phyloP scores from a whole-genome alignment of 1,140 invertebrate genomes.

The Drosophila insularis region DNA sequence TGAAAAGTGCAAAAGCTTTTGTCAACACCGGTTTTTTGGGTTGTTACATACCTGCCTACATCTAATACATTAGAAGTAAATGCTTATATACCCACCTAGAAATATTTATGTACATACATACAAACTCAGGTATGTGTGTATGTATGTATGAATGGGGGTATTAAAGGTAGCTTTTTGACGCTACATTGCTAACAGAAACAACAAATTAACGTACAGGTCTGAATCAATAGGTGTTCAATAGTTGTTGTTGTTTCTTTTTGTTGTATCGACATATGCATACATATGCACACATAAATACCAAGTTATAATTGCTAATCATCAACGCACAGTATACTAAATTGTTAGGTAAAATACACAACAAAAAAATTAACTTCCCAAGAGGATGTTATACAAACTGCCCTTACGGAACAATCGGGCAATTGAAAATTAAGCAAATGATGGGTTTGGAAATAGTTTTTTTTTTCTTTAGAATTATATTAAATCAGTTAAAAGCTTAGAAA shows the following conservation, averaged over 20 bases:
- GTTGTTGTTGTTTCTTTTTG: background rate
- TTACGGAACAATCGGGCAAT: too few relatives aligned
- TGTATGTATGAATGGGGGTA: background rate
- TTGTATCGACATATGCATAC: conserved; percentile 9
- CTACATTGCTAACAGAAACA: conserved; percentile 44
- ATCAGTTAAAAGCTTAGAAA: too few relatives aligned
- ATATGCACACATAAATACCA: background rate
- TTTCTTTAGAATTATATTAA: too few relatives aligned
- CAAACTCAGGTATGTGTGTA: conserved; percentile 1
- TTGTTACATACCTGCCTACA: background rate
- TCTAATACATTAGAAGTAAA: conserved; percentile 13
- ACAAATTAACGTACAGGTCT: conserved; percentile 38
- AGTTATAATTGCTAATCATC: conserved; percentile 6
- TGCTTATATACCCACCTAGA: conserved; percentile 5
- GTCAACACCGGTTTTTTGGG: conserved; percentile 25
- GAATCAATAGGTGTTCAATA: conserved; percentile 9
- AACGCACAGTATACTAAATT: conserved; percentile 1
- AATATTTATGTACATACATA: conserved; percentile 5
- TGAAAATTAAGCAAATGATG: too few relatives aligned
- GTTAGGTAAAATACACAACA: background rate
- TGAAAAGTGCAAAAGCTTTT: conserved; percentile 44
- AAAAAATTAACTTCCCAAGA: background rate
- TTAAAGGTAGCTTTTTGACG: conserved; percentile 34
- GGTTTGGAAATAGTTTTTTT: too few relatives aligned
- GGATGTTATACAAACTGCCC: background rate